Evolutionary conservation across 2,888 invertebrate species (phyloP), one percentile per base, ranked within the genome.

Genomic region (Teleogryllus oceanicus): DNA sequence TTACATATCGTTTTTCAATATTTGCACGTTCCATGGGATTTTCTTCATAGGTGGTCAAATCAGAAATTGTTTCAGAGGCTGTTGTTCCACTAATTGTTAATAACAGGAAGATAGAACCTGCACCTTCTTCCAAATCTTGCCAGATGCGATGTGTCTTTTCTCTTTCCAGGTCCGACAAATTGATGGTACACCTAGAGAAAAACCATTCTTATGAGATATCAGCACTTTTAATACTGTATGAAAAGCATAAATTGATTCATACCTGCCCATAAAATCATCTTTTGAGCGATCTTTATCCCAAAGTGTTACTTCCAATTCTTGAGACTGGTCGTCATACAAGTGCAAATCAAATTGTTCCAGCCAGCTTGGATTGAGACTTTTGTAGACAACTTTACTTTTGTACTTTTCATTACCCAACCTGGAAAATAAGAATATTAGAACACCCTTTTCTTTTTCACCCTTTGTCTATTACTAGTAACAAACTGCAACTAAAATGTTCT

Each of bases 331-430:
- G 85, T 98, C 97, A 87, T 96, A 99, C 11, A 99, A 90, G 87
- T 99, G 97, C 50, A 99, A 90, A 87, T 99, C 98, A 86, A 99
- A 98, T 88, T 98, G 98, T 86, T 99, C 99, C 85, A 97, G 86
- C 99, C 99, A 99, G 80, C 93, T 91, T 0, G 97, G 97, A 86
- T 94, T 94, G 79, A 96, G 88, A 0, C 95, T 93, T 86, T 96
- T 94, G 91, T 94, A 93, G 79, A 93, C 49, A 82, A 80, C 80
- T 62, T 85, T 96, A 86, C 96, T 97, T 89, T 98, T 98, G 89
- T 96, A 98, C 89, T 98, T 99, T 89, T 99, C 99, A 85, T 95
- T 95, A 82, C 97, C 98, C 88, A 99, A 91, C 87, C 97, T 96
- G 86, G 77, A 84, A 84, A 80, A 79, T 78, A 78, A 81, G 81